Percentiles rank a stretch among this genome's conserved stretches.
Evolutionary conservation across 1,140 invertebrate species (phyloP).

Genomic region (Meteorus sp.): DNA sequence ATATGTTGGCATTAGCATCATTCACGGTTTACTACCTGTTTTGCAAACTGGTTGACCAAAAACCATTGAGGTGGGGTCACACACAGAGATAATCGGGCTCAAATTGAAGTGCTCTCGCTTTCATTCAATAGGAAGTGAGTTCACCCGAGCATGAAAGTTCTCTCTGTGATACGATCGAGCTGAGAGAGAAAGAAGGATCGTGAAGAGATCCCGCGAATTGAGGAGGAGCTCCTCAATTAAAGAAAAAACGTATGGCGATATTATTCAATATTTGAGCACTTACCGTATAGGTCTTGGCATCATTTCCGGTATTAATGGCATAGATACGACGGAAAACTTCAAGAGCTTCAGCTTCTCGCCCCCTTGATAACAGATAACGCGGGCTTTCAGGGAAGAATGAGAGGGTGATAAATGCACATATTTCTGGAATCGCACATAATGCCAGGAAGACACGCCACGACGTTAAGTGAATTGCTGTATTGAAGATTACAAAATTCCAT

Average conservation of each 20-base stretch:
- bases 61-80: constrained; percentile 14
- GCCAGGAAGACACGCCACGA: constrained; percentile 72
- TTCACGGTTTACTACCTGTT: constrained; percentile 27
- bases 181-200: constrained; percentile 28
- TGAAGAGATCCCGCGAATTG: constrained; percentile 24
- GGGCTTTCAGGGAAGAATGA: constrained; percentile 72
- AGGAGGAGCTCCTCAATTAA: constrained; percentile 28
- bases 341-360: constrained; percentile 60
- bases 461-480: constrained; percentile 49
- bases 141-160: constrained; percentile 14
- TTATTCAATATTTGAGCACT: constrained; percentile 31
- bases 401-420: constrained; percentile 62
- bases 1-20: constrained; percentile 12
- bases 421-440: constrained; percentile 65
- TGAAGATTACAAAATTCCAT: constrained; percentile 46
- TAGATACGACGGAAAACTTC: constrained; percentile 63
- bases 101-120: not conserved
- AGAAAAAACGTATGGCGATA: not conserved
- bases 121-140: constrained; percentile 15
- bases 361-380: constrained; percentile 65
- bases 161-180: constrained; percentile 22
- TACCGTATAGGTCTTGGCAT: constrained; percentile 50
- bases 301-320: constrained; percentile 57
- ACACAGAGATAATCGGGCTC: constrained; percentile 17
- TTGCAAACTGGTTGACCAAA: constrained; percentile 4